A percentile compares a stretch with the other conserved stretches of the same genome.
phyloP scores from a whole-genome alignment of 2,888 invertebrate species.

The Ceraclea dissimilis region DNA sequence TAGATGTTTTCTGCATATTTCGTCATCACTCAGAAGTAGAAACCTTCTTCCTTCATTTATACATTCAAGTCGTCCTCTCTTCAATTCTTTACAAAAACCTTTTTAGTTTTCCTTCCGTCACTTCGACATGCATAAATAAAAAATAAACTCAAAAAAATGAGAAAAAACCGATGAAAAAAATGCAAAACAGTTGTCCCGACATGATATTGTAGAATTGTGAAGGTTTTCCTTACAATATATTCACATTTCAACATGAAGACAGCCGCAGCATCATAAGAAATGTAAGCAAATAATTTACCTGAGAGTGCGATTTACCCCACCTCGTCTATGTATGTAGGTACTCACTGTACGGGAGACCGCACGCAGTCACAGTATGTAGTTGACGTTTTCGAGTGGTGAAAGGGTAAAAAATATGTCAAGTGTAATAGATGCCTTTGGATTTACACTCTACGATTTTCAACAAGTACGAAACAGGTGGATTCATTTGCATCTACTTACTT shows the following conservation, averaged over 20 bases:
- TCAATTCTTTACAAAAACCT: no score
- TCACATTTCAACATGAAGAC: constrained; percentile 16
- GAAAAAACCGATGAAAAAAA: constrained; percentile 1
- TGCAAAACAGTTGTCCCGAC: constrained; percentile 15
- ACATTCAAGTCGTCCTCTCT: no score
- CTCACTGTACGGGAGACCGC: background rate
- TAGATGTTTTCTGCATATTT: no score
- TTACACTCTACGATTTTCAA: no score
- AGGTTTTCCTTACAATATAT: constrained; percentile 9
- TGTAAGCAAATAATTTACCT: constrained; percentile 24
- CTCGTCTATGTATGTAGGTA: no score
- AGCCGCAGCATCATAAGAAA: constrained; percentile 16
- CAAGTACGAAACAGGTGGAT: no score
- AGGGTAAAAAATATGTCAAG: background rate
- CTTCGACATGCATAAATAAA: background rate
- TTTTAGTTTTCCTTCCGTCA: no score
- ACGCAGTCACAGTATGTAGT: background rate
- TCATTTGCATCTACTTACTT: no score
- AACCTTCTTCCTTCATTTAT: no score
- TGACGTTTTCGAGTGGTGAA: background rate
- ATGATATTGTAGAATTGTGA: background rate
- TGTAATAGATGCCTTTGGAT: no score
- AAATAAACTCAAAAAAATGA: background rate
- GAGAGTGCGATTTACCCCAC: constrained; percentile 13
- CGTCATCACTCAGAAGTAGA: no score